Base-by-base conservation (phyloP, 2,888 invertebrate species). In the Ormyrus thymus region DNA sequence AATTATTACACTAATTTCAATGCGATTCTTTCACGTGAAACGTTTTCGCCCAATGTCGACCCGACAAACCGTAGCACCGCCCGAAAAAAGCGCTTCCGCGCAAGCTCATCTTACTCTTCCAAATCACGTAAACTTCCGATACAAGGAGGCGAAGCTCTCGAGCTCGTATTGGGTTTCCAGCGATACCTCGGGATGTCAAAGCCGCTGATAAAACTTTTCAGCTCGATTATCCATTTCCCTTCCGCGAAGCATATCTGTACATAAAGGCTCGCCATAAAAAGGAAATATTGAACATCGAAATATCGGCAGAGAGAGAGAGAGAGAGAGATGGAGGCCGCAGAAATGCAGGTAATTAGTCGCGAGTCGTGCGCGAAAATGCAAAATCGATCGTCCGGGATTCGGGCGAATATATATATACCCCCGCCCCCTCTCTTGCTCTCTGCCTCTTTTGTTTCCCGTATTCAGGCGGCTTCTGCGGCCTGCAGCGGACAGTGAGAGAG, bases 321-420 rank as follows among this genome's bases (percentile, higher is more conserved):
- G 29, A 29, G 29, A 1, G 29, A 29, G 29, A 29, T 3, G 4
- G 29, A 29, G 45, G 6, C 13, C 46, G 29, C 50, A 66, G 55
- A 79, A 79, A 76, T 66, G 55, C 71, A 61, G 65, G 71, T 76
- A 79, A 79, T 79, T 79, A 76, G 66, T 73, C 55, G 62, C 50
- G 55, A 76, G 62, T 70, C 48, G 74, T 56, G 58, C 53, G 51
- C 56, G 45, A 64, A 79, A 75, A 73, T 73, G 62, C 43, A 73
- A 69, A 79, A 79, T 75, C 79, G 79, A 79, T 79, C 59, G 75
- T n/a, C 55, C 69, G 51, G 69, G 11, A 59, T 9, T 74, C 73
- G 45, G 43, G 11, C 11, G 13, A 58, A 53, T 45, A n/a, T 7
- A 59, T 59, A 59, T 50, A 11, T 13, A 2, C 6, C 43, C 1